Evolutionary conservation across 2,113 vertebrate species (phyloP).

Genomic region (Tychaedon coryphoeus): DNA sequence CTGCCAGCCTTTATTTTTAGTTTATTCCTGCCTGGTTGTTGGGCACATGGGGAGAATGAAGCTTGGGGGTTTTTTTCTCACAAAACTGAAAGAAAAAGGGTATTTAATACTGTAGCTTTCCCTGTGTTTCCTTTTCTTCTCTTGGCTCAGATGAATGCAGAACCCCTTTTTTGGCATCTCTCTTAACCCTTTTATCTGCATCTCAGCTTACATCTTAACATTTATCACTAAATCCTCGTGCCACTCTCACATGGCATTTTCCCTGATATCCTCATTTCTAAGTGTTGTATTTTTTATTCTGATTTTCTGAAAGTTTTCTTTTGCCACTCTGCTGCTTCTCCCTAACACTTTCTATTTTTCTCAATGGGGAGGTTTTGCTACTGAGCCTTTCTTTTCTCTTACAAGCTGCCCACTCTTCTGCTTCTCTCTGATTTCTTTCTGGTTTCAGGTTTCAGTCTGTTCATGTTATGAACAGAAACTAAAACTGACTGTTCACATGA

Average conservation of each 20-base stretch:
- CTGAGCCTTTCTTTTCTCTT: not conserved
- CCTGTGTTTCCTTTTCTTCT: not conserved
- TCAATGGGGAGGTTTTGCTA: not conserved
- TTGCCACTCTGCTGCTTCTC: not conserved
- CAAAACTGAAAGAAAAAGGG: not conserved
- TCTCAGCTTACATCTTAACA: not conserved
- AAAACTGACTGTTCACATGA: not conserved
- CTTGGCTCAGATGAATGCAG: not conserved
- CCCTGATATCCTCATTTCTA: not conserved
- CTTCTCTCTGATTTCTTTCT: not conserved
- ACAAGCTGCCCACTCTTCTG: not conserved
- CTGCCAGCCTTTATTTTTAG: not conserved
- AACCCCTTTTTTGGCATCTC: not conserved
- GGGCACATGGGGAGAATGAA: not conserved
- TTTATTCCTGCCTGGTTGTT: not conserved
- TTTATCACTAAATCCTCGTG: not conserved
- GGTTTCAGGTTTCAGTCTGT: not conserved
- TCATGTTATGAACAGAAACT: not conserved
- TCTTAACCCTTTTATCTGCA: not conserved
- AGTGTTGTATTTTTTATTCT: not conserved
- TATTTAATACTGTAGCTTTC: not conserved
- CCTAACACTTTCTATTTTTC: not conserved
- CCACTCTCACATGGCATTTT: accelerated
- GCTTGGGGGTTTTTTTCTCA: not conserved
- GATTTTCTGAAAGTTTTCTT: not conserved